phyloP scores from a whole-genome alignment of 2,888 invertebrate genomes.

The Venusia cambrica region DNA sequence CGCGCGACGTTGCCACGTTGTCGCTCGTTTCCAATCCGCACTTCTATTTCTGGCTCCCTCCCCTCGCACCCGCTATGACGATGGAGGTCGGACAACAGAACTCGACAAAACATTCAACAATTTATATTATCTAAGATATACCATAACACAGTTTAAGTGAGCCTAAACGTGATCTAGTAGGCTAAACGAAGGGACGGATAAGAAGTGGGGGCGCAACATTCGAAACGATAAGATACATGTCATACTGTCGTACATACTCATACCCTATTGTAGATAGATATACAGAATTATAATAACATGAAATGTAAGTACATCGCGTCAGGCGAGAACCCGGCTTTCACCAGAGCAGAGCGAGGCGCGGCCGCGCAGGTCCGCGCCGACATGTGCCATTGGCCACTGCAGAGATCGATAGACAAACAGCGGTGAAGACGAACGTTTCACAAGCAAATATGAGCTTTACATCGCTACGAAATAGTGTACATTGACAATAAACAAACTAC shows the following conservation, averaged over 20 bases:
- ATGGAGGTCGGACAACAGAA: slow-evolving; percentile 63
- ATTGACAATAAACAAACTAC: slow-evolving; percentile 82
- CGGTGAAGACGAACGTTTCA: slow-evolving; percentile 76
- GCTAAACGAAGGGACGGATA: slow-evolving; percentile 35
- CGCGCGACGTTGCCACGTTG: slow-evolving; percentile 78
- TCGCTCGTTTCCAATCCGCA: slow-evolving; percentile 68
- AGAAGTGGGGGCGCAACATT: slow-evolving; percentile 42
- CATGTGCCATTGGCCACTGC: slow-evolving; percentile 83
- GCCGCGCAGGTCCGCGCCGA: slow-evolving; percentile 78
- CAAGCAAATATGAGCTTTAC: slow-evolving; percentile 69
- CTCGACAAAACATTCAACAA: slow-evolving; percentile 68
- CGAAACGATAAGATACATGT: slow-evolving; percentile 65
- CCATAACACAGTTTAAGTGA: slow-evolving; percentile 49
- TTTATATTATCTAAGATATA: slow-evolving; percentile 49
- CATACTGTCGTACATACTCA: too few relatives aligned
- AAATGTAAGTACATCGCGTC: too few relatives aligned
- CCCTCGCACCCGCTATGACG: slow-evolving; percentile 53
- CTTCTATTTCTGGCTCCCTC: slow-evolving; percentile 74
- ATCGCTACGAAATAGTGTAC: slow-evolving; percentile 48
- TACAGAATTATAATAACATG: slow-evolving; percentile 43
- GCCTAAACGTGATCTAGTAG: slow-evolving; percentile 57
- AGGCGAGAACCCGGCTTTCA: slow-evolving; percentile 71
- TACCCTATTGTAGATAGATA: slow-evolving; percentile 46
- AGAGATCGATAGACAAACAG: slow-evolving; percentile 84
- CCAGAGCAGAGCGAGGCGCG: slow-evolving; percentile 59